phyloP scores from a whole-genome alignment of 1,140 invertebrate species.

The Brevipalpus yothersi region DNA sequence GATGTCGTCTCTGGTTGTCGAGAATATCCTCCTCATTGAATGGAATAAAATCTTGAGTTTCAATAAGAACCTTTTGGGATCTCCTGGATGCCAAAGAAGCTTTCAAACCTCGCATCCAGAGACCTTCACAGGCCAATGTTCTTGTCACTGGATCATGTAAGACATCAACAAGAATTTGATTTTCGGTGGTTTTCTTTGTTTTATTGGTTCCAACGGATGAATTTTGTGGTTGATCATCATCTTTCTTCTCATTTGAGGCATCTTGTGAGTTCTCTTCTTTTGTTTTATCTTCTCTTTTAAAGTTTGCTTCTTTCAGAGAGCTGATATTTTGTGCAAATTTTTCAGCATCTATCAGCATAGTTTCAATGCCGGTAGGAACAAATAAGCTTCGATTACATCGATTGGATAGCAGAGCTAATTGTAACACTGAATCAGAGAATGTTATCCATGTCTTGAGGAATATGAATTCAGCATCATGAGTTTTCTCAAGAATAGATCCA shows the following conservation, averaged over 20 bases:
- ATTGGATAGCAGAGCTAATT: conserved; percentile 2
- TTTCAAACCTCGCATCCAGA: background rate
- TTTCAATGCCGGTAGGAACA: conserved; percentile 61
- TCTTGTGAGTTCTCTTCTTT: too few species aligned
- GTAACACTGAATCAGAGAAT: conserved; percentile 28
- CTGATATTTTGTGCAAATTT: conserved; percentile 4
- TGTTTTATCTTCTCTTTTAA: too few species aligned
- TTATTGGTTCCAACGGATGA: background rate
- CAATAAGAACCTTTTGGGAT: background rate
- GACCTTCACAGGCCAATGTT: background rate
- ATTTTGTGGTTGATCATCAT: background rate
- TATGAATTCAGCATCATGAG: background rate
- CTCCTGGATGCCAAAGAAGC: background rate
- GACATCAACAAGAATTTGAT: background rate
- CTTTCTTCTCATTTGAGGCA: background rate
- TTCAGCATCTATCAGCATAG: conserved; percentile 23
- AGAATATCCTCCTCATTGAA: background rate
- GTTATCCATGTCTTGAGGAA: conserved; percentile 22
- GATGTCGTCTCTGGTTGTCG: background rate
- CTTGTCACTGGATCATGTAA: background rate
- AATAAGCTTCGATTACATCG: conserved; percentile 46
- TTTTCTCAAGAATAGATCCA: background rate
- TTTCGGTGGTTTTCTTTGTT: background rate
- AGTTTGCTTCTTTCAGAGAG: too few species aligned
- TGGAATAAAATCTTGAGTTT: background rate